Evolutionary conservation across 2,113 vertebrate genomes (phyloP).

Genomic region (Forbesichthys papilliferus): DNA sequence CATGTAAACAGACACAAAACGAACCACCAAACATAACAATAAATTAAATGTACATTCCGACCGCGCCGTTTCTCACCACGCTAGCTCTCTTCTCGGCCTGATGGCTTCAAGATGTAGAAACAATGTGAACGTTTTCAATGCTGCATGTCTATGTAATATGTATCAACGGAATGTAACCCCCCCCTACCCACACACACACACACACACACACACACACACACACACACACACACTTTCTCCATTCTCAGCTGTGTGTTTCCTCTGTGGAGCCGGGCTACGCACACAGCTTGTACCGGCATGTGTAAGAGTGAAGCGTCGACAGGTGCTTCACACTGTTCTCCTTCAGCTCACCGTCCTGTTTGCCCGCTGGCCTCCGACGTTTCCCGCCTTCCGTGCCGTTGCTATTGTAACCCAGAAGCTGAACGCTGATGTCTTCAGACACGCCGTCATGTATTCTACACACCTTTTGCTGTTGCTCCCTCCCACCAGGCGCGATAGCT

Average conservation of each 20-base stretch:
- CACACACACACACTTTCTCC: not conserved
- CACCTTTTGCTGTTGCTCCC: conserved; percentile 42
- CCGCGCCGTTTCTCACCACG: not conserved
- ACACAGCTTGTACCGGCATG: conserved; percentile 53
- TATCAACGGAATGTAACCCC: conserved; percentile 23
- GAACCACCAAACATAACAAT: too few relatives aligned
- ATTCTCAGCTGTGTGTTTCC: conserved; percentile 31
- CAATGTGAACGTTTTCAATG: not conserved
- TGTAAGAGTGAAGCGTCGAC: conserved; percentile 33
- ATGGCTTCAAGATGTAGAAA: conserved; percentile 7
- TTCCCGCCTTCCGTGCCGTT: conserved; percentile 24
- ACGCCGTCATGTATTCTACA: conserved; percentile 40
- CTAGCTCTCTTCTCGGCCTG: not conserved
- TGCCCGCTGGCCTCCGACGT: conserved; percentile 12
- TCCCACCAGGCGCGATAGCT: too few relatives aligned
- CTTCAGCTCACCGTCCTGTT: conserved; percentile 15
- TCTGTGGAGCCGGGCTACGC: conserved; percentile 12
- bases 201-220: not conserved
- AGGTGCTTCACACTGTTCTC: not conserved
- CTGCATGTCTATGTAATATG: conserved; percentile 15
- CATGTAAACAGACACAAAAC: conserved; percentile 8
- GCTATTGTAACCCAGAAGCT: conserved; percentile 30
- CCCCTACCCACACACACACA: not conserved
- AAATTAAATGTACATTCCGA: too few relatives aligned
- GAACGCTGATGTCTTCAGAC: conserved; percentile 52